A percentile compares a stretch with the other conserved stretches of the same genome.
phyloP scores from a whole-genome alignment of 2,888 invertebrate genomes.

The Ochlodes sylvanus region DNA sequence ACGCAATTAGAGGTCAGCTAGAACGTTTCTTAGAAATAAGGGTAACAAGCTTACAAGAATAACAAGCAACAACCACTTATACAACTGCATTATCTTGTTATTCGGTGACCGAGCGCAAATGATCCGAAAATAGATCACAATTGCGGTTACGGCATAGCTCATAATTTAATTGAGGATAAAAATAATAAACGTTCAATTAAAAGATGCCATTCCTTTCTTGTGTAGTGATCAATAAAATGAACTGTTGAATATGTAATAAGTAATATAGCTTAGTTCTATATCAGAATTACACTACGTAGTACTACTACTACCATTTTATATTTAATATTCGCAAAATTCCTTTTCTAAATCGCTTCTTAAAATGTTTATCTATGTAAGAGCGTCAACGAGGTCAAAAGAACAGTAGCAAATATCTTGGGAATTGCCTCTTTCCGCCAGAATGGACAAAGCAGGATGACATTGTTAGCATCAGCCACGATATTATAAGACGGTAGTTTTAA shows the following conservation, averaged over 20 bases:
- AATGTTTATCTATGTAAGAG: constrained; percentile 28
- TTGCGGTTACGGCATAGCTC: constrained; percentile 19
- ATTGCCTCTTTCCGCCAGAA: constrained; percentile 36
- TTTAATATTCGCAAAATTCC: background rate
- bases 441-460: constrained; percentile 34
- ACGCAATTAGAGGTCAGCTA: constrained; percentile 65
- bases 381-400: constrained; percentile 17
- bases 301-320: too few species aligned
- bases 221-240: too few species aligned
- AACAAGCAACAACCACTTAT: constrained; percentile 37
- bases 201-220: too few species aligned
- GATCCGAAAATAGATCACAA: constrained; percentile 44
- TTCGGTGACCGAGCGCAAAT: constrained; percentile 46
- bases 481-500: background rate
- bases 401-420: constrained; percentile 29
- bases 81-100: constrained; percentile 48
- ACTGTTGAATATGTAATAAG: too few species aligned
- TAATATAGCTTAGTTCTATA: too few species aligned
- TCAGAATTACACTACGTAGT: too few species aligned
- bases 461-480: constrained; percentile 32
- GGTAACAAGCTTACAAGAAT: constrained; percentile 41
- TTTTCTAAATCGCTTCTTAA: background rate
- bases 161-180: constrained; percentile 25
- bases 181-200: background rate
- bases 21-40: constrained; percentile 54